Base-by-base conservation (phyloP, 2,888 invertebrate species). In the Caenorhabditis drosophilae region DNA sequence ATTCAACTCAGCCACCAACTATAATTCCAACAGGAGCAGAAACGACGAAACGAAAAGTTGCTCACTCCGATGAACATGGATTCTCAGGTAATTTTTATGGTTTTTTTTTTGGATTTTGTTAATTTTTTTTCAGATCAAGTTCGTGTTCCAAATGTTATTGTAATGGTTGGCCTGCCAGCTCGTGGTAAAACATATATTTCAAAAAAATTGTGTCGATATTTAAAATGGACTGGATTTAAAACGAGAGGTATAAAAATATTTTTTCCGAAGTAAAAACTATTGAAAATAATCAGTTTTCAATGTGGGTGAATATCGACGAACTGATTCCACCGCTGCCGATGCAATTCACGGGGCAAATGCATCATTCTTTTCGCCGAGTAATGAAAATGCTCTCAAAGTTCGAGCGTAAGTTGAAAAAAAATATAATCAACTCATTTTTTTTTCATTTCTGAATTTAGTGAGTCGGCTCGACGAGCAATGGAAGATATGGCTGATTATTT, bases 161-260 rank as follows among this genome's bases (percentile, higher is more conserved):
- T 95, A 0, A 95, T 97, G 95, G 98, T 99, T 42, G 98, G 98
- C 1, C 87, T 99, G 80, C 98, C 98, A 12, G 98, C 98, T 1
- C 88, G 98, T 9, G 98, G 98, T 56, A 99, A 99, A 87, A 99
- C 98, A 0, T 99, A 97, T 86, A 98, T 99, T 83, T 92, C 97
- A 34, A 96, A 96, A 86, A 99, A 99, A 85, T 87, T 98, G 50
- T 92, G 97, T 49, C 89, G 98, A 51, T 99, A 98, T 85, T 89
- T 98, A 70, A 98, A 98, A 86, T 99, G 98, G 98, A 97, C 98
- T 84, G 98, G 98, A 50, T 94, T 99, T 73, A 91, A 91, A 77
- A 97, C 97, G 2, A 85, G 79, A 82, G 85, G 85, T 85, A 69
- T 38, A 46, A 44, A n/a, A 18, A 11, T 47, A 27, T 31, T 6